Evolutionary conservation across 2,888 invertebrate genomes (phyloP).

Genomic region (Patella depressa): DNA sequence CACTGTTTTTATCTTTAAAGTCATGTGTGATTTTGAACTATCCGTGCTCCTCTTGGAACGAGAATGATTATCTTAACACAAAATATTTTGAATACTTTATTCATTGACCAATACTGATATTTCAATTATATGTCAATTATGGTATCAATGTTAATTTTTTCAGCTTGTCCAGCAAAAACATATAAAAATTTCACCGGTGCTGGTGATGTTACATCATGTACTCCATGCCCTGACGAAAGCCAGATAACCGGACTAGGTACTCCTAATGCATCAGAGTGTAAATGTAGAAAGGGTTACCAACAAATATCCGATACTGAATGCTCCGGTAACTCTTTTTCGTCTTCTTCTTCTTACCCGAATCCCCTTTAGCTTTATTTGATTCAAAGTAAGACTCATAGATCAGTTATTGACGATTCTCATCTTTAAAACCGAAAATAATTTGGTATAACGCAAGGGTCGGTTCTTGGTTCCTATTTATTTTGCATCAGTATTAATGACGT

Average conservation of each 20-base stretch:
- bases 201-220: slow-evolving; percentile 74
- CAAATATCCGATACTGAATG: slow-evolving; percentile 73
- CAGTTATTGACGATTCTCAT: too few relatives aligned
- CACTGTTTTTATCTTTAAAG: too few relatives aligned
- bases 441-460: neutral
- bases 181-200: slow-evolving; percentile 73
- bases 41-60: too few relatives aligned
- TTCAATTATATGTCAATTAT: too few relatives aligned
- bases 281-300: slow-evolving; percentile 77
- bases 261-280: slow-evolving; percentile 75
- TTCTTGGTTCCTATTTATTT: too few relatives aligned
- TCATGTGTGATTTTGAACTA: too few relatives aligned
- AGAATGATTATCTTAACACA: too few relatives aligned
- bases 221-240: slow-evolving; percentile 78
- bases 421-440: neutral
- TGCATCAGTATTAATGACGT: too few relatives aligned
- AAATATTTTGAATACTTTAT: too few relatives aligned
- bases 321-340: slow-evolving; percentile 73
- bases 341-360: neutral
- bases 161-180: slow-evolving; percentile 79
- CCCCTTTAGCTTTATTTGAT: too few relatives aligned
- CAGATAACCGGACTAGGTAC: slow-evolving; percentile 76
- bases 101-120: too few relatives aligned
- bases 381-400: too few relatives aligned
- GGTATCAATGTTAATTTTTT: slow-evolving; percentile 7